Evolutionary conservation across 2,888 invertebrate species (phyloP), one percentile per base, ranked within the genome.

Genomic region (Meghimatium bilineatum): DNA sequence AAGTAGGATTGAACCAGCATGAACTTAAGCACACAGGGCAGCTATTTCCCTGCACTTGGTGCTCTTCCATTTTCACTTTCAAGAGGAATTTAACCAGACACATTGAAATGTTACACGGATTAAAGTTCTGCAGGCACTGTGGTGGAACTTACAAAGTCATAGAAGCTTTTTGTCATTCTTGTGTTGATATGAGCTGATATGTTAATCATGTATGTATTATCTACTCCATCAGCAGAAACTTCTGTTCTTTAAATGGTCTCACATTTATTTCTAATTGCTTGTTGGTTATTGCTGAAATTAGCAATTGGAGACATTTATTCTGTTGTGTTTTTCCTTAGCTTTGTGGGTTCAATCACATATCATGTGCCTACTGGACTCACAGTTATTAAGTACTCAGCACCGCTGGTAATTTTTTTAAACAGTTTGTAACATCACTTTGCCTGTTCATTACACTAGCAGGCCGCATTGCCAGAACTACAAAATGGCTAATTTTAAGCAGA

Each of bases 1-100:
- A 78, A 67, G 78, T 78, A 36, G 84, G 84, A 23, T 34, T 84
- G 63, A 66, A 63, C 29, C 84, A 84, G 49, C 84, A 84, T 80
- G 75, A 80, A 52, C 60, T 78, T 23, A 32, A 60, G 32, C 84
- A 84, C 49, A 84, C 71, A 38, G 84, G 84, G 20, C 60, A 75
- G 36, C 36, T 72, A 3, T 84, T 84, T 52, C 29, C 49, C 49
- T 84, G 84, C 52, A 56, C 84, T 20, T 52, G 56, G 66, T 84
- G 84, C 67, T 29, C 49, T 29, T 74, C 84, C 34, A 38, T 66
- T 14, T 84, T 84, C 29, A 78, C 78, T 36, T 78, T 78, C 44
- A 84, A 84, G 38, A 26, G 78, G 10, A 84, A 80, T 67, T 67
- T 84, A 66, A 79, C 66, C 36, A 29, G 84, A 23, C 84, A 84